These are phyloP conservation scores for Coenonympha arcania DNA, from an alignment of 2,888 invertebrate genomes.

Conservation along the genomic window DNA sequence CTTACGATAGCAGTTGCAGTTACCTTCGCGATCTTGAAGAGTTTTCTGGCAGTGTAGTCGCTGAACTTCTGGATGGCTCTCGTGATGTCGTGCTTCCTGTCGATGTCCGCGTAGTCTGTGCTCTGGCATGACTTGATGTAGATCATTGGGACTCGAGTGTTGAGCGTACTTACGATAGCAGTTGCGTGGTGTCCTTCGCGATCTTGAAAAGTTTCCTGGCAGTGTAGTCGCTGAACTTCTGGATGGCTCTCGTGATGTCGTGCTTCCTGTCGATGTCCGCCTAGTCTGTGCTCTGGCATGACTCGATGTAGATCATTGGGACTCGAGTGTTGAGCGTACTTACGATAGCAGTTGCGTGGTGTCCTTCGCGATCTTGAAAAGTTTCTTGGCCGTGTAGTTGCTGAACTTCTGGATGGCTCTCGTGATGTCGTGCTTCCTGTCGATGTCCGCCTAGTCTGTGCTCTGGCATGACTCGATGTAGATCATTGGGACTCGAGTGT, in stretches of 20 bases:
- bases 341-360: conserved; percentile 94
- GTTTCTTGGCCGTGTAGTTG: conserved; percentile 89
- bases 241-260: conserved; percentile 90
- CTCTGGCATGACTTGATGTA: no score
- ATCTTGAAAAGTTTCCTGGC: conserved; percentile 88
- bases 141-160: no score
- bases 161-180: conserved; percentile 93
- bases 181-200: conserved; percentile 91
- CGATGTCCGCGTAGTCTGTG: no score
- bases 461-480: conserved; percentile 98
- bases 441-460: conserved; percentile 87
- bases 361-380: conserved; percentile 90
- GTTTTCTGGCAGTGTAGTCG: conserved; percentile 84
- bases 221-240: conserved; percentile 93
- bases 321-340: conserved; percentile 93
- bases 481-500: conserved; percentile 94
- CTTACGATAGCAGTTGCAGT: conserved; percentile 93
- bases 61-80: no score
- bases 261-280: conserved; percentile 85
- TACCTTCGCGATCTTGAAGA: conserved; percentile 90
- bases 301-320: conserved; percentile 96
- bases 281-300: conserved; percentile 95
- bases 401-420: conserved; percentile 92
- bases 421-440: conserved; percentile 88
- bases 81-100: no score